Percentiles rank a stretch among this genome's conserved stretches.
Conservation (phyloP, 2,113 vertebrate species). For the Xiphias gladius region DNA sequence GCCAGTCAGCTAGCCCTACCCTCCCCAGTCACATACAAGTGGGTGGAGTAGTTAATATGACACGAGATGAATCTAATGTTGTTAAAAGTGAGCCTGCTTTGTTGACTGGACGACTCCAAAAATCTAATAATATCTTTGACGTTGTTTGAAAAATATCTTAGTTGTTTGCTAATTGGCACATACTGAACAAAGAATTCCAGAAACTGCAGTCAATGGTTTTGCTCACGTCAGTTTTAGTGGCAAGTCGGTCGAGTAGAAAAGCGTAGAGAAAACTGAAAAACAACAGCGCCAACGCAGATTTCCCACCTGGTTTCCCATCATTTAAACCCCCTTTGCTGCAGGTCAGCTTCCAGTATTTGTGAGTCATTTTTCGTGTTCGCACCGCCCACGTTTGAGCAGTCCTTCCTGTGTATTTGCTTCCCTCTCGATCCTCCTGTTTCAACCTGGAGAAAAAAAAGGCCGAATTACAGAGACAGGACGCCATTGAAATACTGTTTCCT, state of each 20-base stretch:
- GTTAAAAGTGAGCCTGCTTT: background rate
- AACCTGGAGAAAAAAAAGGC: background rate
- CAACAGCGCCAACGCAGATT: background rate
- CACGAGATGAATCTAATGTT: background rate
- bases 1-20: no score
- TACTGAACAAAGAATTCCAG: background rate
- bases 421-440: background rate
- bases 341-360: background rate
- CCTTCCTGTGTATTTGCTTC: background rate
- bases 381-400: background rate
- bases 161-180: background rate
- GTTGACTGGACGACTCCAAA: background rate
- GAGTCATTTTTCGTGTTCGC: conserved; percentile 15
- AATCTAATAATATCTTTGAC: no score
- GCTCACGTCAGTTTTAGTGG: background rate
- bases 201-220: background rate
- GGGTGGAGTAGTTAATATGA: background rate
- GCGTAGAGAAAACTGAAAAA: background rate
- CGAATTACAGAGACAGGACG: background rate
- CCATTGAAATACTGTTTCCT: background rate
- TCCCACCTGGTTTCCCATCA: background rate
- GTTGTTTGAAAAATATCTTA: background rate
- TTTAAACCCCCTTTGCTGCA: background rate
- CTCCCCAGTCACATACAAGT: background rate
- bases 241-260: background rate